phyloP scores from a whole-genome alignment of 1,140 invertebrate species.

The Goniozus legneri region DNA sequence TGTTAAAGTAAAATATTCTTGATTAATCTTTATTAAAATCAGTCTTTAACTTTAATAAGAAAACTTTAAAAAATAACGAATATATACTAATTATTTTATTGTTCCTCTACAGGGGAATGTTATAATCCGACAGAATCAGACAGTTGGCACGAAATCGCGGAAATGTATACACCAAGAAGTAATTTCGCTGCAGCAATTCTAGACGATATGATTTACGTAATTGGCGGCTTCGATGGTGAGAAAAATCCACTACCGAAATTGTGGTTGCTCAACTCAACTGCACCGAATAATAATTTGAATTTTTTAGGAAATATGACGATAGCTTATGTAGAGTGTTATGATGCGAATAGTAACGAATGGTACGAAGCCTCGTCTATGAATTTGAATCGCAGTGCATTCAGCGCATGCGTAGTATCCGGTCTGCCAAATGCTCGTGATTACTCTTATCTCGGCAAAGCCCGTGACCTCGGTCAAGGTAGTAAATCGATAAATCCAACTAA shows the following conservation, averaged over 20 bases:
- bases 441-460: constrained; percentile 35
- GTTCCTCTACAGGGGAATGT: constrained; percentile 61
- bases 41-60: too few species aligned
- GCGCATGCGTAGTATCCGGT: constrained; percentile 76
- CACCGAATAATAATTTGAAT: too few species aligned
- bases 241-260: too few species aligned
- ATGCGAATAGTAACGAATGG: constrained; percentile 67
- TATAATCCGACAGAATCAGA: constrained; percentile 62
- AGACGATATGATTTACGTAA: constrained; percentile 76
- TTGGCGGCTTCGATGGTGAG: constrained; percentile 78
- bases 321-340: constrained; percentile 70
- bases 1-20: neutral
- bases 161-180: constrained; percentile 81
- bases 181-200: constrained; percentile 81
- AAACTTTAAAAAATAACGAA: too few species aligned
- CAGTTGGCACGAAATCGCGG: constrained; percentile 65
- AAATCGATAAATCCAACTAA: too few species aligned
- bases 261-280: too few species aligned
- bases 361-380: constrained; percentile 66
- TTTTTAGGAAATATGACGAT: constrained; percentile 57
- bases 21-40: neutral
- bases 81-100: too few species aligned
- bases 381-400: constrained; percentile 73
- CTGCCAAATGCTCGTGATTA: constrained; percentile 78
- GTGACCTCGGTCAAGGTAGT: constrained; percentile 30